phyloP scores from a whole-genome alignment of 1,140 invertebrate species.

The Mamestra configurata region DNA sequence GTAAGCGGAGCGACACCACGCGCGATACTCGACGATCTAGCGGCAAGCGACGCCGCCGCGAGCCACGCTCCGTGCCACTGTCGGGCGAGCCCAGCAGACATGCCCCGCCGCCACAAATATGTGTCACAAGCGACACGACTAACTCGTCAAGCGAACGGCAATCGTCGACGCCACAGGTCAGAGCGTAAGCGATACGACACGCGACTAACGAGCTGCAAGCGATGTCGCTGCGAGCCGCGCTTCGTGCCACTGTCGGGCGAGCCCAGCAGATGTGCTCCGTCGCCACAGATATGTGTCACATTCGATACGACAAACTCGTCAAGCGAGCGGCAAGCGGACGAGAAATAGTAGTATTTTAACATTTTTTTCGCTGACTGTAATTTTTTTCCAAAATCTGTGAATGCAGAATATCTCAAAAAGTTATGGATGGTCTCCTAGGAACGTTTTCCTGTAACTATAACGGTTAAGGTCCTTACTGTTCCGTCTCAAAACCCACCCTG shows the following conservation, averaged over 20 bases:
- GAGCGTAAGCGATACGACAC: too few species aligned
- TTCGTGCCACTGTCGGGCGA: conserved; percentile 78
- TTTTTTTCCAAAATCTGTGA: too few species aligned
- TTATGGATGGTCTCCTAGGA: too few species aligned
- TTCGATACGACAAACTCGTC: too few species aligned
- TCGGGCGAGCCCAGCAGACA: conserved; percentile 75
- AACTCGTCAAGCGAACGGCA: too few species aligned
- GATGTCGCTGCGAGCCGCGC: conserved; percentile 70
- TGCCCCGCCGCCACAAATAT: conserved; percentile 69
- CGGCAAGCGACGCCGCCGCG: conserved; percentile 71
- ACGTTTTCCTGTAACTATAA: too few species aligned
- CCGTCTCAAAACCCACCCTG: too few species aligned
- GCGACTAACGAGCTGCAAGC: conserved; percentile 68
- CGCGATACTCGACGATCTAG: conserved; percentile 62
- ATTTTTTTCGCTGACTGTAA: too few species aligned
- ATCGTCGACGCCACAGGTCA: conserved; percentile 67
- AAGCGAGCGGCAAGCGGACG: too few species aligned
- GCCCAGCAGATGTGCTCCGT: conserved; percentile 68
- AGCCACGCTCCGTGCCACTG: conserved; percentile 76
- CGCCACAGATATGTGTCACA: conserved; percentile 66
- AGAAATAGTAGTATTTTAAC: too few species aligned
- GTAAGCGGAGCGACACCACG: conserved; percentile 53
- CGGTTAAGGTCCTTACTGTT: too few species aligned
- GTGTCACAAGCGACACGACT: not conserved
- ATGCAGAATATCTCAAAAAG: too few species aligned